Evolutionary conservation across 2,888 invertebrate species (phyloP), one percentile per base, ranked within the genome.

Genomic region (Tortricodes alternella): DNA sequence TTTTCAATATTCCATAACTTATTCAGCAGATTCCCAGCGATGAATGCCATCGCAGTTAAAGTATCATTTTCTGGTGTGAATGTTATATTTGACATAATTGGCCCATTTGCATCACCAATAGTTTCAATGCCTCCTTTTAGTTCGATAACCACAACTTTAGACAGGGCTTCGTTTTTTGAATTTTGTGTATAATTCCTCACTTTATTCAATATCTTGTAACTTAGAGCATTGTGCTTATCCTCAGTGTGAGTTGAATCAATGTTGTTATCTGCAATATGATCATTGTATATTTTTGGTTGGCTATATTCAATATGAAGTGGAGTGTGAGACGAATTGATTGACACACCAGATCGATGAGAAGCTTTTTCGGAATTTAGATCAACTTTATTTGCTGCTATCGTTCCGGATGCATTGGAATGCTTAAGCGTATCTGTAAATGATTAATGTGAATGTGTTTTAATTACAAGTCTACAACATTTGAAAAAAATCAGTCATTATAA

Each of bases 1-100:
- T 82, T 85, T 67, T 89, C 86, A 70, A 90, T 82, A 55, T 83
- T 79, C 89, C 89, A 90, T 23, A 90, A 62, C 63, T 85, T 85
- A 60, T 85, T 88, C n/a, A 90, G 63, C 32, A 90, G 63, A 68
- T 88, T 87, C 0, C 89, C 89, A 62, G 89, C 89, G 58, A 90
- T 89, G 21, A 80, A 87, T 0, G 88, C 81, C 83, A 89, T 85
- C 19, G 89, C 88, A 43, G 83, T 85, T 13, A 87, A 62, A 2
- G 89, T 89, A 48, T 89, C 88, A 60, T 89, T 90, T 72, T 87
- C 86, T 13, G 83, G 76, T n/a, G 83, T 85, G 53, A 89, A 90
- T 3, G 87, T 87, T 7, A 90, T 83, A 49, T 87, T 89, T 13
- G 89, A 89, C 53, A 81, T 78, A 1, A 84, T 71, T 32, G 78